Conservation (phyloP, 2,797 vertebrate genomes). For the Muraenolepis orangiensis region DNA sequence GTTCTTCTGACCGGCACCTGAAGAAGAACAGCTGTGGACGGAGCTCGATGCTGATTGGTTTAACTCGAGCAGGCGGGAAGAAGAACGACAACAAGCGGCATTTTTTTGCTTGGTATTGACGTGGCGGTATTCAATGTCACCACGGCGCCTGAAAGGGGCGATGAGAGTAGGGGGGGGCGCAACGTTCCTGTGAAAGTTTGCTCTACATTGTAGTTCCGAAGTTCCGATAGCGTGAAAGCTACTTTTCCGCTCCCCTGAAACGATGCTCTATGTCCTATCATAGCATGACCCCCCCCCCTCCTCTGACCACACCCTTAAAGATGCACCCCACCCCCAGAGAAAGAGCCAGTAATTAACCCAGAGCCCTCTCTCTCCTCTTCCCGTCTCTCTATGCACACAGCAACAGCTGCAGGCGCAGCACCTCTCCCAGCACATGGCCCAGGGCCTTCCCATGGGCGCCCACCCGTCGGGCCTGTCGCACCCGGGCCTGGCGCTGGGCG, state of each 20-base stretch:
- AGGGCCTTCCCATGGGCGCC: conserved; percentile 82
- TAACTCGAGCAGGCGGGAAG: no score
- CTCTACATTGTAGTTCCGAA: no score
- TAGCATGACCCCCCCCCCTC: conserved; percentile 17
- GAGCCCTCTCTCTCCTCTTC: conserved; percentile 6
- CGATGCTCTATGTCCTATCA: not conserved
- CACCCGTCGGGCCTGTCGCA: conserved; percentile 83
- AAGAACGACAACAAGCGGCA: no score
- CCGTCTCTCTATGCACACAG: conserved; percentile 52
- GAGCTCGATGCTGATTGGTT: no score
- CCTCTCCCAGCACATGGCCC: conserved; percentile 85
- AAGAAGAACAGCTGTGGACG: no score
- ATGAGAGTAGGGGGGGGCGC: no score
- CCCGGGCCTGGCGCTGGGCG: conserved; percentile 75
- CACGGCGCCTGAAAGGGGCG: no score
- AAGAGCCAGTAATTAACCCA: conserved; percentile 54
- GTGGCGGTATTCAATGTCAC: no score
- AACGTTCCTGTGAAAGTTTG: no score
- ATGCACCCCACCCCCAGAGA: conserved; percentile 24
- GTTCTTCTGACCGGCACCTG: no score
- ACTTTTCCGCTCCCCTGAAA: conserved; percentile 34
- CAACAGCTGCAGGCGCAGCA: conserved; percentile 92
- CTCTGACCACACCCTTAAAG: conserved; percentile 26
- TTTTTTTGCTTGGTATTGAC: no score
- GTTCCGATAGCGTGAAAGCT: conserved; percentile 58